Base-by-base conservation (phyloP, 2,888 invertebrate genomes). In the Encarsia formosa region DNA sequence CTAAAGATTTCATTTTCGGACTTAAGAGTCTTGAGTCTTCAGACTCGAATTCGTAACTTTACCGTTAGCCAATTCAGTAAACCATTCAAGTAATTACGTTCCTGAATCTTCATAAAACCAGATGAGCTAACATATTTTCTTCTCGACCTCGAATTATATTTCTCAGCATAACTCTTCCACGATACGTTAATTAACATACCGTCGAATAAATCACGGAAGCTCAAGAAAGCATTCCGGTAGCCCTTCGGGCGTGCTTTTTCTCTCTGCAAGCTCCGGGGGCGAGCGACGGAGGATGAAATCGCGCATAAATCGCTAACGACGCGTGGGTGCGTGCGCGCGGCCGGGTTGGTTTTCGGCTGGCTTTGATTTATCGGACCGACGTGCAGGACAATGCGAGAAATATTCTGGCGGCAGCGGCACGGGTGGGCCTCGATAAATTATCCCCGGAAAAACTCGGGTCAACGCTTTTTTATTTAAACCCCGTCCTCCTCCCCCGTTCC, bases 321-420 rank as follows among this genome's bases (percentile, higher is more conserved):
- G 62, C 59, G 20, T 8, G 16, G 19, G 20, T 13, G 31, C 24
- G 31, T 8, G 16, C 15, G 20, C n/a, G 31, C 24, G 31, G 35
- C 37, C 58, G 43, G 49, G 65, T 67, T 64, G 61, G 64, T 66
- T 66, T 63, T 64, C 59, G 57, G 61, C 61, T 59, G 19, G 37
- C 58, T 63, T 66, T 68, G 69, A 70, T 70, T 70, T 70, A 70
- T 70, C 61, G 64, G 48, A 43, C 59, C 61, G 60, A 64, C 67
- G 65, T 68, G 69, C n/a, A n/a, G n/a, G 67, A 69, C 68, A 69
- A 68, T 68, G 65, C 65, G 66, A 69, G 67, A 69, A 70, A 69
- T 70, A 68, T 69, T 69, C 64, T 65, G 65, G 66, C 67, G 60
- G 61, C 64, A 57, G 58, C 59, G 61, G n/a, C n/a, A n/a, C n/a